Percentiles rank a stretch among this genome's conserved stretches.
Conservation (phyloP, 2,113 vertebrate genomes). For the Mesoclemmys tuberculata region DNA sequence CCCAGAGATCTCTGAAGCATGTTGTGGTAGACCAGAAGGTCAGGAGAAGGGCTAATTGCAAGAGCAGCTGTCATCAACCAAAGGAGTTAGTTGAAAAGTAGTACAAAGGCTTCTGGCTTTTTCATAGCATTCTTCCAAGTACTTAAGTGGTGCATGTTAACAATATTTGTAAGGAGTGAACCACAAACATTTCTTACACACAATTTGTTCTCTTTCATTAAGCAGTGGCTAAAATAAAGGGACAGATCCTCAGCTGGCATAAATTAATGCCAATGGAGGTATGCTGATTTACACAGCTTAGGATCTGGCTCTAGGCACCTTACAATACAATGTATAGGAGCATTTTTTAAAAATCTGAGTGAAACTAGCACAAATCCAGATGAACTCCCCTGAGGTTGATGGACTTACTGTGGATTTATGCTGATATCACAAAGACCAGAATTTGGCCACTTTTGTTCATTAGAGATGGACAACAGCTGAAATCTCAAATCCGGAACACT, state of each 20-base stretch:
- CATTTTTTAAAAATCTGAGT: background rate
- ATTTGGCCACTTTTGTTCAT: background rate
- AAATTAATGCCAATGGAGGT: background rate
- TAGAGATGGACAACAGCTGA: background rate
- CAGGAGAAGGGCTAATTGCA: conserved; percentile 69
- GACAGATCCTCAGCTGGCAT: background rate
- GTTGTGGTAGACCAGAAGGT: conserved; percentile 63
- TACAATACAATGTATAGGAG: background rate
- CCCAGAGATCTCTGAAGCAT: conserved; percentile 61
- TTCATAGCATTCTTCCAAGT: background rate
- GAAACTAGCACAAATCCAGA: background rate
- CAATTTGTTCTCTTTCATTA: background rate
- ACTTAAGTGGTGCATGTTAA: background rate
- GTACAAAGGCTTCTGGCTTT: conserved; percentile 35
- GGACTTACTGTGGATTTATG: background rate
- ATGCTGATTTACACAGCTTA: background rate
- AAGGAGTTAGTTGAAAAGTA: conserved; percentile 39
- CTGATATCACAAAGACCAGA: background rate
- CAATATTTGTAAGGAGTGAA: background rate
- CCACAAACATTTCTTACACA: background rate
- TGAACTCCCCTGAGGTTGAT: accelerated
- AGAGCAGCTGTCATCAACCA: conserved; percentile 69
- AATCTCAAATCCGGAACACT: background rate
- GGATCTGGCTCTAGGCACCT: background rate
- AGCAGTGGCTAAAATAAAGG: background rate